These are phyloP conservation scores for Equus przewalskii DNA, from an alignment of 2,113 vertebrate species.

Conservation along the genomic window DNA sequence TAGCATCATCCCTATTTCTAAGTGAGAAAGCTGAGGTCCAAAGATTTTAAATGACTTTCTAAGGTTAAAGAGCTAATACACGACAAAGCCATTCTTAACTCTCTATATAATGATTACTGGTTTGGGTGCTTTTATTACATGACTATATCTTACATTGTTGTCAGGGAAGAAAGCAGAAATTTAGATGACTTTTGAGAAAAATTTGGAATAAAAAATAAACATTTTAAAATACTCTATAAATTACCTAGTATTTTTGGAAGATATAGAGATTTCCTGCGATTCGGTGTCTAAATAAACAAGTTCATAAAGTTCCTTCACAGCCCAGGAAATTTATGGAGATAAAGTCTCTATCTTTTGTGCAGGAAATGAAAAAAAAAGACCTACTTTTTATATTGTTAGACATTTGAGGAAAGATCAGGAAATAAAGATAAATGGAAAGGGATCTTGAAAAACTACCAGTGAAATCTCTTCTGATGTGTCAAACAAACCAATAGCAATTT, in stretches of 20 bases:
- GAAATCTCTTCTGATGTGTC: background rate
- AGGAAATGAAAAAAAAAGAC: background rate
- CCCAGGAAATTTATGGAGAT: background rate
- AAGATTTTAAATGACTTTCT: background rate
- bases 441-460: background rate
- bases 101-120: background rate
- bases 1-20: background rate
- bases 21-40: background rate
- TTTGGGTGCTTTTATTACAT: background rate
- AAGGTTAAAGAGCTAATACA: background rate
- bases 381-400: background rate
- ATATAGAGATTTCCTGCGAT: background rate
- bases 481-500: conserved; percentile 42
- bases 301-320: conserved; percentile 23
- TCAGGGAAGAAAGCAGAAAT: background rate
- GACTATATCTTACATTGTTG: background rate
- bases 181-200: background rate
- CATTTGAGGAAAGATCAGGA: background rate
- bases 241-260: conserved; percentile 7
- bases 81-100: background rate
- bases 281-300: background rate
- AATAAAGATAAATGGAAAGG: conserved; percentile 46
- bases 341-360: background rate
- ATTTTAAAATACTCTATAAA: background rate
- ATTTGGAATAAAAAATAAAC: background rate